Base-by-base conservation (phyloP, 2,888 invertebrate genomes). In the Stenoptilia bipunctidactyla region DNA sequence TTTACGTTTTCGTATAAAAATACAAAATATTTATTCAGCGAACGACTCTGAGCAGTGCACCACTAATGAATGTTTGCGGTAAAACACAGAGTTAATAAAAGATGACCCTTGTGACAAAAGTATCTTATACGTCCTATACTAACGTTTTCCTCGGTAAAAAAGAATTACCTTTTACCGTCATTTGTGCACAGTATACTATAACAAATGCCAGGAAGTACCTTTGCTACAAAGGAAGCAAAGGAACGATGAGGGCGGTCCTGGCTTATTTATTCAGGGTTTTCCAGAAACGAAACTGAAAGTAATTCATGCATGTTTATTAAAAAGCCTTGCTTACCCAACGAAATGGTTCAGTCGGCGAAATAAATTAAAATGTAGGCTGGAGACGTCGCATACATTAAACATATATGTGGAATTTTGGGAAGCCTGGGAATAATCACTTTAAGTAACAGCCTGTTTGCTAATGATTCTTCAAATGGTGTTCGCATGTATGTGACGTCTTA, bases 261-360 rank as follows among this genome's bases (percentile, higher is more conserved):
- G 64, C 75, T 77, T 76, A 74, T 76, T 77, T 76, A 75, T 77
- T 75, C 74, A 72, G 69, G 70, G 65, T 60, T 61, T 62, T 55
- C 57, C 54, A 47, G 47, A 47, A 61, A 55, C 60, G 20, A 64
- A 67, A 60, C 59, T 55, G 49, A 60, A 68, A 70, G 69, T 74
- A 70, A 75, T 73, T 73, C 76, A 74, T 75, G 72, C 70, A 65
- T 71, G 72, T 66, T 73, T 70, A 74, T 74, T 71, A 73, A 72
- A 66, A 73, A 68, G 30, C 12, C 41, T 39, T 41, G 30, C 30
- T 30, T 30, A 30, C 30, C 30, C 30, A 30, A 30, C 39, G 34
- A 42, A 44, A 37, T 37, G 42, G 34, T 36, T 38, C 42, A 25
- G 43, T 42, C 42, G 34, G 27, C 25, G 38, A 46, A 45, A 45